Base-by-base conservation (phyloP, 2,888 invertebrate genomes). In the Ormyrus labotus region DNA sequence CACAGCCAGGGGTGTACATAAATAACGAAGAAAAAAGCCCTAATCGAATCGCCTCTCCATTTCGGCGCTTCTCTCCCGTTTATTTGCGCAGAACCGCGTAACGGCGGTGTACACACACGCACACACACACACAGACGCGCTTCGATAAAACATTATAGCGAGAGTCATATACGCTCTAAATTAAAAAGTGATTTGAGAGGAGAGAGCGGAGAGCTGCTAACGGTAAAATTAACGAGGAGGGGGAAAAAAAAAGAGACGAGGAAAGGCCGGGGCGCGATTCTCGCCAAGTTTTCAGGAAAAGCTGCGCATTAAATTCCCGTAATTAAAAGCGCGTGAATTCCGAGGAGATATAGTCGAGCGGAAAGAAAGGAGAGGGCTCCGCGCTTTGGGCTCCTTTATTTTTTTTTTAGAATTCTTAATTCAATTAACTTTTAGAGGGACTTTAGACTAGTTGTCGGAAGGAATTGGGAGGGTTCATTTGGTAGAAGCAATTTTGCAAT, bases 281-380 rank as follows among this genome's bases (percentile, higher is more conserved):
- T 55, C 55, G 34, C 19, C 9, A 34, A 57, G 34, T 70, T 34
- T 34, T 34, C 34, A 19, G 0, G 19, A 10, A 47, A 6, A 34
- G 9, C 19, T 6, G 50, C 45, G 58, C 53, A 61, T 78, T 78
- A 53, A 78, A 78, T 72, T 68, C 10, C 55, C 60, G 48, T 67
- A 78, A 78, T 78, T 78, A 72, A 73, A 45, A 57, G 10, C 50
- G 19, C 53, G 50, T 61, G 19, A 68, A 61, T 61, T 55, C 10
- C 3, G 34, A 77, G 11, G 48, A 50, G 47, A 50, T 10, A 34
- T 34, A 45, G 58, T 7, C 45, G 8, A n/a, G 13, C 9, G 61
- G 60, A 34, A 6, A 53, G 68, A 68, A 9, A 48, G n/a, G n/a
- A 64, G 13, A 6, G 48, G n/a, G 64, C 8, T 10, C 8, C 47